Percentiles rank a stretch among this genome's conserved stretches.
Conservation (phyloP, 2,888 invertebrate species). For the Mechanitis messenoides region DNA sequence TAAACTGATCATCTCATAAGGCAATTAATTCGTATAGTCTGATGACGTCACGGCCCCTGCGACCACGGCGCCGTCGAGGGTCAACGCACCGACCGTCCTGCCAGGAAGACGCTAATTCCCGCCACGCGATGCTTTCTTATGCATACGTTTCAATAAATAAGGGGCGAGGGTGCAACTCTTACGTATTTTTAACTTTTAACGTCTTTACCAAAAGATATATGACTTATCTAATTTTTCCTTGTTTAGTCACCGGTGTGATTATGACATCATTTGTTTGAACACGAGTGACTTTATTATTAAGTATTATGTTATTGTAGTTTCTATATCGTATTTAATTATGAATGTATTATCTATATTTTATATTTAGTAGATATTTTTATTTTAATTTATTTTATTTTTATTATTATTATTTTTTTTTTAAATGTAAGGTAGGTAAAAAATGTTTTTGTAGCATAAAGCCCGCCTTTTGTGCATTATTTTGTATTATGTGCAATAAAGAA, state of each 20-base stretch:
- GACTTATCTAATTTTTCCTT: background rate
- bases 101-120: conserved; percentile 69
- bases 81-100: conserved; percentile 61
- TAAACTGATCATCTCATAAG: conserved; percentile 14
- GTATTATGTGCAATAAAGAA: too few relatives aligned
- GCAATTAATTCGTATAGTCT: conserved; percentile 27
- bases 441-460: too few relatives aligned
- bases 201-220: background rate
- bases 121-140: conserved; percentile 54
- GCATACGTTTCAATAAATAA: conserved; percentile 29
- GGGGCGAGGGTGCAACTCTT: conserved; percentile 11
- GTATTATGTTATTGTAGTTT: background rate
- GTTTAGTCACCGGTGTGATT: background rate
- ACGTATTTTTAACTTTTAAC: background rate
- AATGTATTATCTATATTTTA: too few relatives aligned
- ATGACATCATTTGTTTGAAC: background rate
- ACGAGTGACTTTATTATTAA: background rate
- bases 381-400: too few relatives aligned
- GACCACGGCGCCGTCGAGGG: conserved; percentile 33
- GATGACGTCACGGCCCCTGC: conserved; percentile 28
- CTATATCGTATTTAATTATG: too few relatives aligned
- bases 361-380: too few relatives aligned
- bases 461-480: too few relatives aligned
- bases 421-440: too few relatives aligned
- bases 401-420: too few relatives aligned